Base-by-base conservation (phyloP, 2,113 vertebrate species). In the Psilopogon haemacephalus region DNA sequence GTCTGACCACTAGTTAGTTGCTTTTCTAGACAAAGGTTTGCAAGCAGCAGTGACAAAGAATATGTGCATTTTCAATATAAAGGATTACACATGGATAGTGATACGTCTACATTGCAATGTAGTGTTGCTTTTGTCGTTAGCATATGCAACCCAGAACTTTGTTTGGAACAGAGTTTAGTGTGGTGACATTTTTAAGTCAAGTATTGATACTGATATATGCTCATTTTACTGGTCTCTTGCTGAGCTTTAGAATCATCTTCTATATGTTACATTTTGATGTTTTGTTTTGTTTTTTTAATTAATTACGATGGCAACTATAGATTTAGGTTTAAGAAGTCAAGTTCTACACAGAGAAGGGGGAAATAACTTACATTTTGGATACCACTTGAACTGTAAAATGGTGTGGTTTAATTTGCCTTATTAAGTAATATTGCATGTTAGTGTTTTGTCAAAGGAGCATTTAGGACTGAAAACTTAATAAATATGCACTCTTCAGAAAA, bases 101-200 rank as follows among this genome's bases (percentile, higher is more conserved):
- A 40, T 13, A 46, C 15, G 59, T 37, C 27, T 64, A 13, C 5
- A 8, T 8, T 33, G 37, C 3, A 3, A 50, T 0, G 0, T 65
- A 18, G 11, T 55, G 17, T 7, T 80, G 35, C 6, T 11, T 67
- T 8, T 32, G 19, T 12, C 72, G 27, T 70, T 67, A 58, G 11
- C 5, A 14, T 76, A 62, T 69, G 27, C 23, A 77, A 40, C 15
- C 3, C 40, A 55, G 46, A 91, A 42, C 23, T 80, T 35, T 21
- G 15, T 71, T 70, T 77, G 44, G 27, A 77, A 71, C 56, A 24
- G n/a, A 81, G 76, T 91, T 75, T 70, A 64, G 40, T 1, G 0
- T 48, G 21, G 26, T 63, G 30, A 58, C 12, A 27, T 77, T 67
- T 21, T 15, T 68, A 64, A 86, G 54, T 12, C 52, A 32, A 70